These are phyloP conservation scores for Chrysopa pallens DNA, from an alignment of 1,140 invertebrate genomes.

Conservation along the genomic window DNA sequence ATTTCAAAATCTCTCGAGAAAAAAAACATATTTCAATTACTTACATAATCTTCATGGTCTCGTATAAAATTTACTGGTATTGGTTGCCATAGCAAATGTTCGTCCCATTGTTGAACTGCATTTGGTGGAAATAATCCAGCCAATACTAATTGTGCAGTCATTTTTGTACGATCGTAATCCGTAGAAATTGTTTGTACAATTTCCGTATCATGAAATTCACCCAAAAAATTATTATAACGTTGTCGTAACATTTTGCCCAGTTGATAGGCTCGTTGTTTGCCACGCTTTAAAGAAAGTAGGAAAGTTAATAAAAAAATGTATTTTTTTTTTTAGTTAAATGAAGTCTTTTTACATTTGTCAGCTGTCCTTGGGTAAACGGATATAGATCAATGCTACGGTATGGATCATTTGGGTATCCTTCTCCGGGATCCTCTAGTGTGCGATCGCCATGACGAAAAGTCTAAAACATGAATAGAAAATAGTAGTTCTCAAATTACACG, in stretches of 20 bases:
- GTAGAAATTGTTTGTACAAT: slow-evolving; percentile 12
- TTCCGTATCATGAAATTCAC: slow-evolving; percentile 34
- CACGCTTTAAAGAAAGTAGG: slow-evolving; percentile 25
- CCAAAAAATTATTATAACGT: slow-evolving; percentile 39
- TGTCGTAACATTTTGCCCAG: slow-evolving; percentile 38
- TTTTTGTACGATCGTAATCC: slow-evolving; percentile 37
- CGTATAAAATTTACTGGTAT: slow-evolving; percentile 27
- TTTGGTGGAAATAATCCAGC: slow-evolving; percentile 33
- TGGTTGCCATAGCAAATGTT: slow-evolving; percentile 32
- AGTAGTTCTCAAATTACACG: no score
- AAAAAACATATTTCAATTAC: background rate
- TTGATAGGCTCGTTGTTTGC: slow-evolving; percentile 39
- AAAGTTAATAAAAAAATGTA: slow-evolving; percentile 1
- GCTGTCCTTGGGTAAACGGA: background rate
- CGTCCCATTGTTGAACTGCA: slow-evolving; percentile 25
- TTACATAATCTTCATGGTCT: slow-evolving; percentile 26
- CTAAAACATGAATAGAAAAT: slow-evolving; percentile 9
- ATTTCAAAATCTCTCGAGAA: no score
- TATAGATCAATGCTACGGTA: slow-evolving; percentile 3
- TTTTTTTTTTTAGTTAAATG: no score
- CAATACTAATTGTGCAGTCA: slow-evolving; percentile 32
- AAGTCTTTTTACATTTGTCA: no score
- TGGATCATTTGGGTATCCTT: slow-evolving; percentile 8
- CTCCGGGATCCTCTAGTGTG: slow-evolving; percentile 3
- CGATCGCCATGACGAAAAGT: slow-evolving; percentile 9